phyloP scores from a whole-genome alignment of 1,140 invertebrate species.

The Phthorimaea operculella region DNA sequence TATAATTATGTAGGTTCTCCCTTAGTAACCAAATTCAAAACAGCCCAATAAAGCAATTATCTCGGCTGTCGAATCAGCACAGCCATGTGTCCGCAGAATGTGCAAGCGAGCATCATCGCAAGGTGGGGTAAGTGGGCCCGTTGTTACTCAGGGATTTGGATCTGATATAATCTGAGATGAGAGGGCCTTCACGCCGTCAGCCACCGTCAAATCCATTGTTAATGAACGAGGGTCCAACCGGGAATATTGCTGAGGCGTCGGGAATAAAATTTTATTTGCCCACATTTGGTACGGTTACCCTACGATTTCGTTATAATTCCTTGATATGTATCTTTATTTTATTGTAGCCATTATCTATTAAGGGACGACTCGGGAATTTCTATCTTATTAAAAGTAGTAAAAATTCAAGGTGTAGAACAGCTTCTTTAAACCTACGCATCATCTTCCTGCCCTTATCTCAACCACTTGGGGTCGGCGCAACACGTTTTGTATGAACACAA shows the following conservation, averaged over 20 bases:
- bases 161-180: constrained; percentile 52
- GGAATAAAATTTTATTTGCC: constrained; percentile 6
- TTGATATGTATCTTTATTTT: neutral
- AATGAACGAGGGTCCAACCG: constrained; percentile 37
- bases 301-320: neutral
- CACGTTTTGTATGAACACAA: too few relatives aligned
- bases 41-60: too few relatives aligned
- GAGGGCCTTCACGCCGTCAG: constrained; percentile 29
- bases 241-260: constrained; percentile 18
- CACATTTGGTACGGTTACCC: neutral
- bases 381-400: too few relatives aligned
- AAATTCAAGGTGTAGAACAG: too few relatives aligned
- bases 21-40: too few relatives aligned
- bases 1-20: too few relatives aligned
- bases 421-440: too few relatives aligned
- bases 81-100: constrained; percentile 27
- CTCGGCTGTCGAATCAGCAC: too few relatives aligned
- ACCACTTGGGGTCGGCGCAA: too few relatives aligned
- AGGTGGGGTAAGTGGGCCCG: constrained; percentile 29
- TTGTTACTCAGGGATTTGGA: constrained; percentile 42
- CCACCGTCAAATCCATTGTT: constrained; percentile 41
- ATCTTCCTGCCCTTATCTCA: too few relatives aligned
- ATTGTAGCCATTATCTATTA: too few relatives aligned
- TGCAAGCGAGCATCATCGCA: constrained; percentile 37
- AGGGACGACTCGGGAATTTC: too few relatives aligned